A percentile compares a stretch with the other conserved stretches of the same genome.
phyloP scores from a whole-genome alignment of 2,888 invertebrate species.

The Pandemis corylana region DNA sequence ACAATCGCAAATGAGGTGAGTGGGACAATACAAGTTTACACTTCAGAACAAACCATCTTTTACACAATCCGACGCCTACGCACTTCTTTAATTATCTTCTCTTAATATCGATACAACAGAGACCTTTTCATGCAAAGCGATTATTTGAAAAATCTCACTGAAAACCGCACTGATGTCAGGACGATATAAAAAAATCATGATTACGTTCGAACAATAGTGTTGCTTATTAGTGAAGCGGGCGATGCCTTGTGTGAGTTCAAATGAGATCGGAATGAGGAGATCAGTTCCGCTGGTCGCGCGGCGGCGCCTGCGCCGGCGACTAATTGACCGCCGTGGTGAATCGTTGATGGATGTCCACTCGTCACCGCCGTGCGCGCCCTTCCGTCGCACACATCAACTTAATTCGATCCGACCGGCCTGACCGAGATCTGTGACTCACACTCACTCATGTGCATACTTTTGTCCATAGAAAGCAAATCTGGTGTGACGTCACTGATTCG shows the following conservation, averaged over 20 bases:
- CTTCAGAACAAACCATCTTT: constrained; percentile 50
- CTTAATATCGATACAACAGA: constrained; percentile 29
- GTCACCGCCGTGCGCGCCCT: constrained; percentile 49
- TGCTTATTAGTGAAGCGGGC: constrained; percentile 51
- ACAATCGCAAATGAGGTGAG: constrained; percentile 61
- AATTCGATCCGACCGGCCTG: constrained; percentile 62
- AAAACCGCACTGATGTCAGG: constrained; percentile 47
- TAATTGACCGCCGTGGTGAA: constrained; percentile 78
- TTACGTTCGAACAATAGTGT: constrained; percentile 56
- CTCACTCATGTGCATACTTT: constrained; percentile 36
- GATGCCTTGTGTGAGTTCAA: constrained; percentile 46
- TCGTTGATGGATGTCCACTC: constrained; percentile 73
- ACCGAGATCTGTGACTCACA: constrained; percentile 56
- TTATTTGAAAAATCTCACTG: constrained; percentile 38
- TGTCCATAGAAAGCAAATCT: constrained; percentile 44
- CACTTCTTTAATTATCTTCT: constrained; percentile 44
- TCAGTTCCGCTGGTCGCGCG: constrained; percentile 48
- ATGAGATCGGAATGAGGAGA: constrained; percentile 50
- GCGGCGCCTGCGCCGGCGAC: constrained; percentile 43
- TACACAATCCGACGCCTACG: constrained; percentile 46
- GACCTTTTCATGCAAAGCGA: constrained; percentile 36
- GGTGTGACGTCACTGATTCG: constrained; percentile 43
- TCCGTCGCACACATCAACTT: constrained; percentile 63
- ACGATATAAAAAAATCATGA: constrained; percentile 47
- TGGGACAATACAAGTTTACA: constrained; percentile 59